Evolutionary conservation across 2,888 invertebrate genomes (phyloP).

Genomic region (Parnassius glacialis): DNA sequence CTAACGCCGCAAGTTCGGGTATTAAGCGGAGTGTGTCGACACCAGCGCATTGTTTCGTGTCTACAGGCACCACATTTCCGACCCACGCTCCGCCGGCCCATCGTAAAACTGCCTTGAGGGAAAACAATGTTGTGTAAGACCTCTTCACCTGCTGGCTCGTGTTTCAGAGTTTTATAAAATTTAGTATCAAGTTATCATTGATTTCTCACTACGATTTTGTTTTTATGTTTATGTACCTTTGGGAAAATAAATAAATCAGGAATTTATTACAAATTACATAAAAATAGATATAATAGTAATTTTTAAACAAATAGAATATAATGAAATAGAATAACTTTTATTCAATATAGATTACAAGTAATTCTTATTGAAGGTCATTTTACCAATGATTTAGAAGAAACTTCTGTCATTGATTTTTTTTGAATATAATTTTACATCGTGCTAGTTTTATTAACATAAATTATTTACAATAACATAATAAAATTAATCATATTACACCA

Average conservation of each 20-base stretch:
- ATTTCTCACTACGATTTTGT: background rate
- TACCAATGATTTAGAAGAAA: no score
- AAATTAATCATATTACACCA: background rate
- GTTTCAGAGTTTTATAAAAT: background rate
- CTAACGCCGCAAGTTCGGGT: conserved; percentile 4
- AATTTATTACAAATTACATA: no score
- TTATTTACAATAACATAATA: no score
- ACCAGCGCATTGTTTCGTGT: conserved; percentile 13
- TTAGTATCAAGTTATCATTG: background rate
- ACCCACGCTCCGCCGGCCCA: conserved; percentile 8
- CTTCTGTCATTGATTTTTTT: no score
- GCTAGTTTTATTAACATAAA: no score
- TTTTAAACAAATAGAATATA: no score
- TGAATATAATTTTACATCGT: no score
- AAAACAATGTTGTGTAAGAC: conserved; percentile 19
- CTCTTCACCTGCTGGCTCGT: conserved; percentile 10
- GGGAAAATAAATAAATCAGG: no score
- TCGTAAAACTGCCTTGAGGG: conserved; percentile 15
- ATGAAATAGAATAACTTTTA: no score
- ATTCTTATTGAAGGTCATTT: no score
- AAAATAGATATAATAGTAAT: no score
- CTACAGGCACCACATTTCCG: conserved; percentile 11
- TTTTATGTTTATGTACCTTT: background rate
- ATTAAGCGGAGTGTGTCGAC: conserved; percentile 9
- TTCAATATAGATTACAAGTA: no score